phyloP scores from a whole-genome alignment of 2,113 vertebrate species.

The Saccopteryx bilineata region DNA sequence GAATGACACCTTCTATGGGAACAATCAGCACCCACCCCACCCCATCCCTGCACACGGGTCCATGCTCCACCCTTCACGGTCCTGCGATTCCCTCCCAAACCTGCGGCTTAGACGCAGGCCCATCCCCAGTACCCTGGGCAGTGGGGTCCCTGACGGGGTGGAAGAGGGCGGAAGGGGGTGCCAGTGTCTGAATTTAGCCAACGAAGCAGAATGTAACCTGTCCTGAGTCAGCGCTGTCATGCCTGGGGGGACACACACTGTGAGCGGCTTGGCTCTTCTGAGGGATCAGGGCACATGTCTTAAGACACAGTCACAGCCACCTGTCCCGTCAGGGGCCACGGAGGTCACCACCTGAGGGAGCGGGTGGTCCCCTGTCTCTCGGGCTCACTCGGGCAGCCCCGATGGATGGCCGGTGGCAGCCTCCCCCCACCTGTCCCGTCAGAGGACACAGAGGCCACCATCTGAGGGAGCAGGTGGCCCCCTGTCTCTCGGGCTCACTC shows the following conservation, averaged over 20 bases:
- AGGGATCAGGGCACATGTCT: background rate
- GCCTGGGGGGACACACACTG: rapidly evolving
- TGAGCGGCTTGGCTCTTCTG: background rate
- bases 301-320: background rate
- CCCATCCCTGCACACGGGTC: background rate
- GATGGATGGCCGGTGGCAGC: too few species aligned
- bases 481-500: background rate
- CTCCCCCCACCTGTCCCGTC: background rate
- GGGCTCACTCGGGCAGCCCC: background rate
- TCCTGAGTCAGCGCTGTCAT: background rate
- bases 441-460: background rate
- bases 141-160: background rate
- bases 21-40: background rate
- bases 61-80: background rate
- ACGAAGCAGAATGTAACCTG: background rate
- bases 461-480: rapidly evolving
- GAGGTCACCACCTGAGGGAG: rapidly evolving
- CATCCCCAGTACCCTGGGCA: background rate
- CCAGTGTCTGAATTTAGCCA: background rate
- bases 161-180: too few species aligned
- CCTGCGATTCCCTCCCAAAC: background rate
- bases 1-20: background rate
- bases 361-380: background rate
- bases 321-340: background rate
- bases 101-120: background rate